Base-by-base conservation (phyloP, 2,888 invertebrate genomes). In the Stenodera caucasica region DNA sequence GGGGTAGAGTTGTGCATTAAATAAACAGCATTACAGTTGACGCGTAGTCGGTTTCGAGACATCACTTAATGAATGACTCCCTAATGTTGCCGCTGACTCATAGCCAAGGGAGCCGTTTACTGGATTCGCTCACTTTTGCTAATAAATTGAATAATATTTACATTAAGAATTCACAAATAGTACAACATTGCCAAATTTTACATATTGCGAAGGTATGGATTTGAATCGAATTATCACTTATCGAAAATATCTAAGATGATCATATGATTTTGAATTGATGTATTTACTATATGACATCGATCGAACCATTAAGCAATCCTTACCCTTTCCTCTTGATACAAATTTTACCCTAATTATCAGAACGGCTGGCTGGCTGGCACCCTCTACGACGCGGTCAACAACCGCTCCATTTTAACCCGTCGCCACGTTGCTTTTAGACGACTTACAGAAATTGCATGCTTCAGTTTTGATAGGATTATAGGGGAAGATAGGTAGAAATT, bases 111-210 rank as follows among this genome's bases (percentile, higher is more conserved):
- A 74, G 70, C 67, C 72, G 72, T 76, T 76, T 70, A 65, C 68
- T 68, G 70, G 67, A 71, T 71, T 72, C 70, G 67, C 72, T 72
- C 72, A 72, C 72, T 72, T 72, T 69, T 66, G 67, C 66, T 73
- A 75, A 76, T 73, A 72, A 75, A 75, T 75, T 75, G 72, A 74
- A 75, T 75, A 74, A 75, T 74, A 74, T 75, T 74, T 72, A 71
- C 73, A 75, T 75, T 73, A 74, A 71, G 70, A 71, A 72, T 74
- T 70, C 68, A 71, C 73, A 75, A 74, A 71, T 70, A 68, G 71
- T 71, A 69, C 69, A 68, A 67, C 63, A 60, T 60, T 60, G 59
- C 57, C 67, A 57, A 64, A 61, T 62, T 64, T 66, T 68, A n/a
- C 63, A 58, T 60, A 66, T 63, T 67, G 65, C 68, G 57, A 62